Evolutionary conservation across 2,888 invertebrate genomes (phyloP).

Genomic region (Zonitis immaculata): DNA sequence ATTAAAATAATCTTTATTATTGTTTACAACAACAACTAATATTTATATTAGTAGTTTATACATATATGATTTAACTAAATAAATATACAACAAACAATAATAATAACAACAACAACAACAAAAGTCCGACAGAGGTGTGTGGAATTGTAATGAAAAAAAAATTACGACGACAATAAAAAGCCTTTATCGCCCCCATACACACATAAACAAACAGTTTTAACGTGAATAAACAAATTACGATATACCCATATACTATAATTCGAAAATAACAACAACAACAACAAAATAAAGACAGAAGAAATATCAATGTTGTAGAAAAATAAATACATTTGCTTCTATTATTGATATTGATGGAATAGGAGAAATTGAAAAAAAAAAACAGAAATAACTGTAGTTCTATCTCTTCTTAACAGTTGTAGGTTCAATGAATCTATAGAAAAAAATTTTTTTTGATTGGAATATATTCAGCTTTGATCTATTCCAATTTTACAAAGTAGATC

Average conservation of each 20-base stretch:
- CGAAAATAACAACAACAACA: too few relatives aligned
- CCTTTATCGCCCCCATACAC: neutral
- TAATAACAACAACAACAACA: too few relatives aligned
- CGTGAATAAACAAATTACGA: neutral
- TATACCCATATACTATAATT: neutral
- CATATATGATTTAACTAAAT: neutral
- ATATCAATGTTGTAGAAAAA: neutral
- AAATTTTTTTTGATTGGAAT: neutral
- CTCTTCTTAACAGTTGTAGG: too few relatives aligned
- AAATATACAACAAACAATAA: neutral
- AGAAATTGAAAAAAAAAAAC: too few relatives aligned
- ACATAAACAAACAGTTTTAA: neutral
- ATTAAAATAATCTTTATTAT: too few relatives aligned
- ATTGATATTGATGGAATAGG: too few relatives aligned
- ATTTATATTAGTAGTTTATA: slow-evolving; percentile 8
- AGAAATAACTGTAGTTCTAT: too few relatives aligned
- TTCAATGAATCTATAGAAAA: too few relatives aligned
- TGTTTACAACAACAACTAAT: slow-evolving; percentile 17
- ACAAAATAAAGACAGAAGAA: neutral
- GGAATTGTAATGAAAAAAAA: neutral
- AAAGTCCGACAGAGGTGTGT: neutral
- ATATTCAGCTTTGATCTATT: neutral
- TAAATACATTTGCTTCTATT: neutral
- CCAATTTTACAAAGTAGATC: neutral
- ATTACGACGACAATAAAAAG: neutral